Evolutionary conservation across 2,113 vertebrate species (phyloP), one percentile per base, ranked within the genome.

Genomic region (Ranitomeya imitator): DNA sequence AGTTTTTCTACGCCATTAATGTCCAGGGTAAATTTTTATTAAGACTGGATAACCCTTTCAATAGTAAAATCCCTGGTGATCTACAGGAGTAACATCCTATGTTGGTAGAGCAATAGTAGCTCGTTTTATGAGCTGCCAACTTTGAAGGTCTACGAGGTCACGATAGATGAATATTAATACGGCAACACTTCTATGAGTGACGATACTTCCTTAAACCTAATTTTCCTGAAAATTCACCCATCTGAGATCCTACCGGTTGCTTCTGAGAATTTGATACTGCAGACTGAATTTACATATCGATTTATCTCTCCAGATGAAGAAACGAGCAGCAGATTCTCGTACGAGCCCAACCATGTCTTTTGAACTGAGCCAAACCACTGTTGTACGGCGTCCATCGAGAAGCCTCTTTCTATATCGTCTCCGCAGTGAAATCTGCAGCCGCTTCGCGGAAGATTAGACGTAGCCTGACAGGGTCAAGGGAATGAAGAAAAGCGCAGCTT

Each of bases 401-500:
- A 26, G 60, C n/a, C 71, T 55, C 85, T 67, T 86, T 88, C 65
- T 51, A 73, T 88, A 83, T 74, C 31, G 76, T 59, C 59, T 83
- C 45, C 37, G 16, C 18, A 13, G 57, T 77, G 55, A 83, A 71
- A 88, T 83, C 55, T 78, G 60, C 81, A 69, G 82, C 51, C 23
- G 59, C 52, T 85, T 89, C 26, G 59, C 74, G 14, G 73, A 61
- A 79, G 87, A 89, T 85, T 85, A 89, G 79, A 85, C 73, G 79
- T 60, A 65, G 57, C 31, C 74, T 79, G 82, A 67, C 87, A 85
- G 73, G 87, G 87, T 84, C 82, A 89, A n/a, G 82, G 73, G 82
- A 84, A 78, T 69, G 71, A 85, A 89, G 73, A 89, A 89, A 89
- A 79, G 74, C 52, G 6, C 71, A 69, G 59, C 60, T 89, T 89